Evolutionary conservation across 2,888 invertebrate genomes (phyloP).

Genomic region (Mesorhabditis sp.): DNA sequence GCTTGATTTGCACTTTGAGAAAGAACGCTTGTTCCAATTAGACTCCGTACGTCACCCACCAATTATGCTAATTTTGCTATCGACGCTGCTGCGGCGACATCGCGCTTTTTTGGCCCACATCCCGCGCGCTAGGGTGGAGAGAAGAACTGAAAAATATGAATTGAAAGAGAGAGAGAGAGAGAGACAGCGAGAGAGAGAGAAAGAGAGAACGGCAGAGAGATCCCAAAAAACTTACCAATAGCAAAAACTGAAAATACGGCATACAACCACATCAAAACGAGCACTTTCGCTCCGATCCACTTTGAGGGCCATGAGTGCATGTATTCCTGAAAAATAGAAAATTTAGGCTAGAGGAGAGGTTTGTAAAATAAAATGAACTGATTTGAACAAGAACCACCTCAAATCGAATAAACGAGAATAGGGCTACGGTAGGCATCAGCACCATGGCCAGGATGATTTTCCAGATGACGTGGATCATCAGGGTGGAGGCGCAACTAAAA

Average conservation of each 20-base stretch:
- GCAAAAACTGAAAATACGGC: not conserved
- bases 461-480: conserved; percentile 25
- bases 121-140: not conserved
- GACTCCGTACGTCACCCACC: not conserved
- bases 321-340: not conserved
- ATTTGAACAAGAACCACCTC: conserved; percentile 14
- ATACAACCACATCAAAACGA: not conserved
- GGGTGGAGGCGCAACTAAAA: conserved; percentile 19
- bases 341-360: not conserved
- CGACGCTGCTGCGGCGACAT: not conserved
- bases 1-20: not conserved
- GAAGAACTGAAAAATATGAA: not conserved
- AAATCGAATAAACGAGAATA: conserved; percentile 23
- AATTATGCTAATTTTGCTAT: not conserved
- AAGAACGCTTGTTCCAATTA: too few species aligned
- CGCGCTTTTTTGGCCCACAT: conserved; percentile 3
- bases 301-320: not conserved
- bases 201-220: not conserved
- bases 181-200: too few species aligned
- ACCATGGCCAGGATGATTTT: conserved; percentile 25
- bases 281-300: not conserved
- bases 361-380: not conserved
- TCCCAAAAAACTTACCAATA: not conserved
- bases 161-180: too few species aligned
- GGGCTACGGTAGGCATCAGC: conserved; percentile 21